A percentile compares a stretch with the other conserved stretches of the same genome.
Evolutionary conservation across 2,113 vertebrate genomes (phyloP).

Genomic region (Origma solitaria): DNA sequence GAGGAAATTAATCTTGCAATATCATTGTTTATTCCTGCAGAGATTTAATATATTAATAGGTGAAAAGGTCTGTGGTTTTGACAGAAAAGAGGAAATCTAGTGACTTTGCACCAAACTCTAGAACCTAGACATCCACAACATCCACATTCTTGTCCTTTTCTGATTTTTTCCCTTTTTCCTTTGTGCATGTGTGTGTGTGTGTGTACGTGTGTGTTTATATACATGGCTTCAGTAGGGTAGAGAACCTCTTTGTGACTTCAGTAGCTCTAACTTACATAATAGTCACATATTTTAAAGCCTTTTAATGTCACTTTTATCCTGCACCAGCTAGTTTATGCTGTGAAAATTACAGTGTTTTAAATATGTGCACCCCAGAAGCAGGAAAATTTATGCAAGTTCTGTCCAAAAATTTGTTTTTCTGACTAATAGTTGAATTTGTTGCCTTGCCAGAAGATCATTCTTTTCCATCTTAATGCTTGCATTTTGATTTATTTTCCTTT

Average conservation of each 20-base stretch:
- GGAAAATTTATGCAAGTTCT: background rate
- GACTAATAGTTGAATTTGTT: background rate
- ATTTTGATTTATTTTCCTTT: background rate
- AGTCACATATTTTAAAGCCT: background rate
- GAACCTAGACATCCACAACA: background rate
- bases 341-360: background rate
- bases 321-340: background rate
- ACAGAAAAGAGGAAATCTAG: background rate
- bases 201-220: background rate
- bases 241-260: background rate
- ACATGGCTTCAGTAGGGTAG: background rate
- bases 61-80: background rate
- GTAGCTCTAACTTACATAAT: background rate
- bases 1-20: background rate
- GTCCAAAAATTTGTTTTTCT: background rate
- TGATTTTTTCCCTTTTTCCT: background rate
- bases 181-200: too few relatives aligned
- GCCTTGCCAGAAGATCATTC: background rate
- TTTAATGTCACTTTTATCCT: background rate
- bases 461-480: background rate
- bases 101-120: background rate
- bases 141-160: background rate
- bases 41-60: background rate
- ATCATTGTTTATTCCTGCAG: background rate
- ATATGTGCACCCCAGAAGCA: background rate